Conservation (phyloP, 2,797 vertebrate species). For the Sebastes matsubarae region DNA sequence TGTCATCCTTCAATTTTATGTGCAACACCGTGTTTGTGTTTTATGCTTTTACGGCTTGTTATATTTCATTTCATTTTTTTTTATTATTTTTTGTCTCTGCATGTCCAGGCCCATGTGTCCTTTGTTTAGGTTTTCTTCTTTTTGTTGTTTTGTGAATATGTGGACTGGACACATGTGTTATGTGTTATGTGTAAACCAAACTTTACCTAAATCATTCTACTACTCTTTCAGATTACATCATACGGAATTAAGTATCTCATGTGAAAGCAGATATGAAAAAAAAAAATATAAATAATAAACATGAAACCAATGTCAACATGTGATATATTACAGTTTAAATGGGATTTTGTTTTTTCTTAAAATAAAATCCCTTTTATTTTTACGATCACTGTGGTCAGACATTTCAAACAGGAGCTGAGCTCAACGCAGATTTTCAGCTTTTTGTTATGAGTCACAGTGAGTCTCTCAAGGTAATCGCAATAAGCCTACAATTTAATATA, state of each 20-base stretch:
- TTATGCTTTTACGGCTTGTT: background rate
- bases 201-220: background rate
- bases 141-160: background rate
- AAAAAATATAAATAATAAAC: background rate
- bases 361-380: background rate
- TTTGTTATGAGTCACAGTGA: conserved; percentile 1
- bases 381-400: background rate
- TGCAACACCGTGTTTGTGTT: background rate
- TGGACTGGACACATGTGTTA: background rate
- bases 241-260: background rate
- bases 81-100: background rate
- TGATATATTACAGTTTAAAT: background rate
- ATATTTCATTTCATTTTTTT: background rate
- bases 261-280: background rate
- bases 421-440: background rate
- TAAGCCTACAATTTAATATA: conserved; percentile 1
- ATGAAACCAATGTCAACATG: background rate
- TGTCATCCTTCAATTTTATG: background rate
- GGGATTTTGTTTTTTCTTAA: background rate
- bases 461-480: conserved; percentile 3
- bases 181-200: background rate
- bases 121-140: background rate
- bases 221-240: background rate
- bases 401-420: conserved; percentile 6
- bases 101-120: background rate